phyloP scores from a whole-genome alignment of 2,113 vertebrate genomes.

The Archilochus colubris region DNA sequence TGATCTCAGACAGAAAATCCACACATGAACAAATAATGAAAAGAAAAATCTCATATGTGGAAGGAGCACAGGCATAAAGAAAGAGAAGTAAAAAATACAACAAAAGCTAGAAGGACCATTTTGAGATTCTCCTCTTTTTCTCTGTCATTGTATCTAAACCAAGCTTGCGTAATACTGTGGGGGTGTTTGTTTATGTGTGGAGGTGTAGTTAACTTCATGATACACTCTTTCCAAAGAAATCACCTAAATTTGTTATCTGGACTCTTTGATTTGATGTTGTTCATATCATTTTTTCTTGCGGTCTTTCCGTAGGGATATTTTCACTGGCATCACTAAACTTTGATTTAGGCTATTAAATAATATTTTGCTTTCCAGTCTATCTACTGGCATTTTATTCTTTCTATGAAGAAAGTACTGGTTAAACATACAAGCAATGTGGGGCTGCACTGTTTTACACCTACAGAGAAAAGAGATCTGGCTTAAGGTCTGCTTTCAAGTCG shows the following conservation, averaged over 20 bases:
- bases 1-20: neutral
- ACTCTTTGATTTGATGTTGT: conserved; percentile 1
- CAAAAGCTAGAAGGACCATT: neutral
- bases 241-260: conserved; percentile 21
- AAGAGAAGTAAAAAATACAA: neutral
- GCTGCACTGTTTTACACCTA: neutral
- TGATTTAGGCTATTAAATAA: neutral
- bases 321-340: neutral
- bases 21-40: neutral
- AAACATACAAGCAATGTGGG: neutral
- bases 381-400: conserved; percentile 7
- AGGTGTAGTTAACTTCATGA: conserved; percentile 8
- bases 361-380: conserved; percentile 4
- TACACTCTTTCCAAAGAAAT: neutral
- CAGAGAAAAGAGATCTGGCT: neutral
- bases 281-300: neutral
- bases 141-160: neutral
- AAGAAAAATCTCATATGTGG: neutral
- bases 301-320: neutral
- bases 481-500: neutral
- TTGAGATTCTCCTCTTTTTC: neutral
- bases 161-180: conserved; percentile 16
- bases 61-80: neutral
- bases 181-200: conserved; percentile 33
- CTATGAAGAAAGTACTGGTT: neutral